These are phyloP conservation scores for Cetonia aurata DNA, from an alignment of 2,888 invertebrate species.

Conservation along the genomic window DNA sequence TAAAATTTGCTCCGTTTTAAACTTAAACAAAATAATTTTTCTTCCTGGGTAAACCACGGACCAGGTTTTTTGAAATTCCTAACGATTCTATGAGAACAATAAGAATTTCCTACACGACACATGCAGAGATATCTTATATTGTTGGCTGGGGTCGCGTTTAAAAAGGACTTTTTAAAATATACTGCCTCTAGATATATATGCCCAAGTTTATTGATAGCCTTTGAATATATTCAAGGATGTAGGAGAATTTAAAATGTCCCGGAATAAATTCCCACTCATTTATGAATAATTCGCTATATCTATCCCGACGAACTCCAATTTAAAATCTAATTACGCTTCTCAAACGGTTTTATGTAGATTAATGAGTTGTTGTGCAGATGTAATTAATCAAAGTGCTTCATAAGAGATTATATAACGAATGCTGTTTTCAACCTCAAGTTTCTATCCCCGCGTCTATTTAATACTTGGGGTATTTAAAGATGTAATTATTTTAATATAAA, in stretches of 20 bases:
- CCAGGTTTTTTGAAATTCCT: conserved; percentile 26
- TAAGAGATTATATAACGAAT: conserved; percentile 10
- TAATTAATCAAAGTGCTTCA: conserved; percentile 26
- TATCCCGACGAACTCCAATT: conserved; percentile 4
- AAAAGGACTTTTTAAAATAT: too few species aligned
- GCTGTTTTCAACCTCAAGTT: too few species aligned
- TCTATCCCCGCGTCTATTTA: too few species aligned
- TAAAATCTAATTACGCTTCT: conserved; percentile 15
- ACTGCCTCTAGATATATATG: too few species aligned
- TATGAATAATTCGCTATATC: not conserved
- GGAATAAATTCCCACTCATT: not conserved
- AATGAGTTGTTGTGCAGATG: not conserved
- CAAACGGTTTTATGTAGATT: conserved; percentile 24
- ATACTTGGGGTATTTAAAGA: too few species aligned
- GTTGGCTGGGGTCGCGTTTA: not conserved
- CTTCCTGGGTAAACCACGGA: too few species aligned
- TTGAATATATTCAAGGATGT: conserved; percentile 24
- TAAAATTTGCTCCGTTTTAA: too few species aligned
- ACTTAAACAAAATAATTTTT: too few species aligned
- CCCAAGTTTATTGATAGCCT: conserved; percentile 7
- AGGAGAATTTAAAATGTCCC: conserved; percentile 7
- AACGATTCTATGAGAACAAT: conserved; percentile 16
- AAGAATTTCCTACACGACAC: conserved; percentile 15
- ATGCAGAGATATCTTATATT: conserved; percentile 16
- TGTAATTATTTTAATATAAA: too few species aligned